Conservation (phyloP, 2,113 vertebrate genomes). For the Clinocottus analis region DNA sequence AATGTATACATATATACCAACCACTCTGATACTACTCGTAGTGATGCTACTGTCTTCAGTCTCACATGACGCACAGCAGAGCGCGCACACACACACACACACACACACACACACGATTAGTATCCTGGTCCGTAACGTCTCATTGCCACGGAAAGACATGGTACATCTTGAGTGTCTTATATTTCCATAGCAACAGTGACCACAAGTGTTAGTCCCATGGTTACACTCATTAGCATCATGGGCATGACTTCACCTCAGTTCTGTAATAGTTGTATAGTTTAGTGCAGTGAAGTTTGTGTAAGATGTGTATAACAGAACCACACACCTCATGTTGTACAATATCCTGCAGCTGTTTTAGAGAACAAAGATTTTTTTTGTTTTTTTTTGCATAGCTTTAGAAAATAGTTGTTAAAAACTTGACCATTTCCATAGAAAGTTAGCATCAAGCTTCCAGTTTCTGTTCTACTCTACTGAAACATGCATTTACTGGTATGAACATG, state of each 20-base stretch:
- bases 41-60: neutral
- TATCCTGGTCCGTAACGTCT: conserved; percentile 4
- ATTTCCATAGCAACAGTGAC: conserved; percentile 62
- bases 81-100: neutral
- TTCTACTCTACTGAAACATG: neutral
- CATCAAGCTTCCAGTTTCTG: neutral
- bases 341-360: neutral
- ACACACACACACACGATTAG: conserved; percentile 1
- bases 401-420: conserved; percentile 1
- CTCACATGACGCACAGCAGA: neutral
- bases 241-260: conserved; percentile 28
- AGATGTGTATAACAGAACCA: conserved; percentile 17
- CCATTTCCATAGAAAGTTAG: conserved; percentile 25
- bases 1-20: neutral
- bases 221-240: conserved; percentile 42
- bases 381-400: too few relatives aligned
- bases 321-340: conserved; percentile 9
- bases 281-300: conserved; percentile 9
- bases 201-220: conserved; percentile 23
- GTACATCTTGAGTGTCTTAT: conserved; percentile 32
- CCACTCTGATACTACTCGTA: neutral
- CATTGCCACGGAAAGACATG: conserved; percentile 23
- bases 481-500: conserved; percentile 2
- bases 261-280: neutral
- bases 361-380: too few relatives aligned